Conservation (phyloP, 1,140 invertebrate genomes). For the Heterodera schachtii region DNA sequence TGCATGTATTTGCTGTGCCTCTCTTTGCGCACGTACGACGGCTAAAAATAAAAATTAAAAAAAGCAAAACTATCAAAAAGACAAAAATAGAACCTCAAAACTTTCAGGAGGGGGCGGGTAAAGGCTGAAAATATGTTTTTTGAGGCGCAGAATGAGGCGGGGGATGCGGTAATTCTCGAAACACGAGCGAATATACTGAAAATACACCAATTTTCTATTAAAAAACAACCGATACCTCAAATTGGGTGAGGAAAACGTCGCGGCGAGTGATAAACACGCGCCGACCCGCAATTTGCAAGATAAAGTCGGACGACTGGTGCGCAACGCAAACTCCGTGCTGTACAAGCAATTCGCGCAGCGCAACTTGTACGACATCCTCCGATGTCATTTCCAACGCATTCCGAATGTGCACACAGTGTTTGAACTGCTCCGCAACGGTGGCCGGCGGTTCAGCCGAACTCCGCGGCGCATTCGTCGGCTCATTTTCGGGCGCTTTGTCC, state of each 20-base stretch:
- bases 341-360: slow-evolving; percentile 31
- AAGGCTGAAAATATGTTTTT: slow-evolving; percentile 43
- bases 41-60: slow-evolving; percentile 54
- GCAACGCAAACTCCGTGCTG: slow-evolving; percentile 37
- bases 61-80: not conserved
- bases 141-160: slow-evolving; percentile 44
- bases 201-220: not conserved
- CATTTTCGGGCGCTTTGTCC: not conserved
- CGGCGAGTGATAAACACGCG: slow-evolving; percentile 48
- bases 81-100: slow-evolving; percentile 42
- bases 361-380: slow-evolving; percentile 26
- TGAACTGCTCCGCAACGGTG: slow-evolving; percentile 9
- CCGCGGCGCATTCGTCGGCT: not conserved
- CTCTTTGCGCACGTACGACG: slow-evolving; percentile 49
- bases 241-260: slow-evolving; percentile 39
- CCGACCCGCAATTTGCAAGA: slow-evolving; percentile 55
- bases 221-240: slow-evolving; percentile 33
- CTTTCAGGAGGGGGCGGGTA: slow-evolving; percentile 47
- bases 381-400: slow-evolving; percentile 48
- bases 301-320: slow-evolving; percentile 47
- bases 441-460: not conserved
- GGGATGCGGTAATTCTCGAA: slow-evolving; percentile 62
- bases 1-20: slow-evolving; percentile 32
- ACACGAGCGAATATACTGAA: slow-evolving; percentile 57
- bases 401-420: slow-evolving; percentile 40